Evolutionary conservation across 2,888 invertebrate genomes (phyloP), one percentile per base, ranked within the genome.

Genomic region (Drosophila ezoana): DNA sequence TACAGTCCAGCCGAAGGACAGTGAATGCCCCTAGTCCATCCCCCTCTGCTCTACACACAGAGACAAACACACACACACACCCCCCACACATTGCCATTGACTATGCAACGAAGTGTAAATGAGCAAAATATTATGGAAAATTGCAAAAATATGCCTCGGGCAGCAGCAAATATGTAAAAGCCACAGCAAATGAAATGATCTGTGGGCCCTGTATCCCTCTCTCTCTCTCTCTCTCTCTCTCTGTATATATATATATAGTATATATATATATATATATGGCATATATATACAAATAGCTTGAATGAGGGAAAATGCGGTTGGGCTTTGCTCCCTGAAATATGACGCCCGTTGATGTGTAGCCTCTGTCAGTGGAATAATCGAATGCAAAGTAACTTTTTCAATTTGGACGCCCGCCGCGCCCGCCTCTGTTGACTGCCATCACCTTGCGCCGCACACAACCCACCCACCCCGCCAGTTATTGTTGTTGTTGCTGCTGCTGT

Each of bases 321-420:
- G 28, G 9, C 28, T 16, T 18, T 51, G 49, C 33, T 48, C 35
- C 56, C 54, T 65, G 68, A 67, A 66, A 77, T 73, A 59, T 67
- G 74, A 62, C 20, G 62, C 74, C 10, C 40, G 49, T 58, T 58
- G 61, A 75, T 72, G 61, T 74, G 70, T 48, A 18, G 58, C 35
- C 59, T 53, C 54, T 58, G 66, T 65, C 51, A 62, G 70, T 58
- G 68, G 62, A 63, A 65, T 87, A 85, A 87, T 82, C 88, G 77
- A 85, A 85, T 87, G 88, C 89, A 85, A 89, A 85, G 66, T 75
- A 85, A 77, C 71, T 82, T 89, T 85, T 85, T 85, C 88, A 79
- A 85, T 87, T 89, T 77, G 71, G 49, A 37, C 74, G 69, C 69
- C 75, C 64, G 68, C 68, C 63, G 47, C 52, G 61, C 64, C 40